Percentiles rank a stretch among this genome's conserved stretches.
Conservation (phyloP, 2,888 invertebrate species). For the Epinotia demarniana region DNA sequence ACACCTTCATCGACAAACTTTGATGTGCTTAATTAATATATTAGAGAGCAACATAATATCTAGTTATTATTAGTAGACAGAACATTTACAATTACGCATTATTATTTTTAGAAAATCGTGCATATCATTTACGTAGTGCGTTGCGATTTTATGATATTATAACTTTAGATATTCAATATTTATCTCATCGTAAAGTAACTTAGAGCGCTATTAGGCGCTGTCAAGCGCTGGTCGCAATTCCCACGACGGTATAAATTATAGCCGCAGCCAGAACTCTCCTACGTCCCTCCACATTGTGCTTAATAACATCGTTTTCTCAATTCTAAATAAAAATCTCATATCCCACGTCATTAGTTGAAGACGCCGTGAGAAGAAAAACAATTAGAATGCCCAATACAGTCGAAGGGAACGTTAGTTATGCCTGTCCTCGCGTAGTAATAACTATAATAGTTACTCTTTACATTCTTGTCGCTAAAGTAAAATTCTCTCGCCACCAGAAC, state of each 20-base stretch:
- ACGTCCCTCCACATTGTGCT: constrained; percentile 33
- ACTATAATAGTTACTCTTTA: neutral
- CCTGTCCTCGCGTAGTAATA: neutral
- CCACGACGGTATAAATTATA: constrained; percentile 41
- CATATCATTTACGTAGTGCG: constrained; percentile 5
- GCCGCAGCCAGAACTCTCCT: constrained; percentile 22
- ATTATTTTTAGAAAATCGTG: neutral
- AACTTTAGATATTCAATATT: constrained; percentile 32
- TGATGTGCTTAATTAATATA: neutral
- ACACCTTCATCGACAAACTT: neutral
- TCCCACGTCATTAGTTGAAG: constrained; percentile 1
- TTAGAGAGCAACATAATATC: neutral
- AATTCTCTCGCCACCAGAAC: neutral
- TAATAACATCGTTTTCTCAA: constrained; percentile 32
- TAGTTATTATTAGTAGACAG: neutral
- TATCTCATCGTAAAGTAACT: constrained; percentile 34
- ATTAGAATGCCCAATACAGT: constrained; percentile 17
- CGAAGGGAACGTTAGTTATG: neutral
- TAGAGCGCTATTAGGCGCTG: constrained; percentile 43
- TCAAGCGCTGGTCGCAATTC: constrained; percentile 40
- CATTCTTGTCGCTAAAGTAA: neutral
- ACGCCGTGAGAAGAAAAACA: constrained; percentile 29
- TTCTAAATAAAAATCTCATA: constrained; percentile 27
- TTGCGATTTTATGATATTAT: constrained; percentile 13
- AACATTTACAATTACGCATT: neutral